Evolutionary conservation across 1,140 invertebrate species (phyloP).

Genomic region (Aplysia californica): DNA sequence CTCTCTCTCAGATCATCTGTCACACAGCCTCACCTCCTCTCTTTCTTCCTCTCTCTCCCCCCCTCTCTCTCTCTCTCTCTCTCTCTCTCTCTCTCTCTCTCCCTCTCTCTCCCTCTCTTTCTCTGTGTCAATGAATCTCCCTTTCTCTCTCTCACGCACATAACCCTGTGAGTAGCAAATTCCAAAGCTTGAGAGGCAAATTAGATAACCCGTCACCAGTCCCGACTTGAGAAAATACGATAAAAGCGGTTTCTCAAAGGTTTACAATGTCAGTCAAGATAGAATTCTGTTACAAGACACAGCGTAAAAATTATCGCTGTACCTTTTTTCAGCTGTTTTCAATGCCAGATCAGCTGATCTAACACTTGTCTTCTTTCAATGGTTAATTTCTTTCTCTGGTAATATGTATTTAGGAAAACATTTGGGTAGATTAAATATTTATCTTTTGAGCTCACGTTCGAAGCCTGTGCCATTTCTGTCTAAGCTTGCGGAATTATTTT

Average conservation of each 20-base stretch:
- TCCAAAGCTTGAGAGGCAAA: neutral
- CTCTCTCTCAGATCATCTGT: neutral
- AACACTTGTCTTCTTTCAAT: too few species aligned
- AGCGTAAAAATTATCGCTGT: too few species aligned
- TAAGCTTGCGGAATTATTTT: too few species aligned
- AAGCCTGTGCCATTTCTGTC: too few species aligned
- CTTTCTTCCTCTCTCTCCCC: neutral
- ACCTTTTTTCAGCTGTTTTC: too few species aligned
- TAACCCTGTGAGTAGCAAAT: neutral
- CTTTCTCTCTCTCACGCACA: neutral
- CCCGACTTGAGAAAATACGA: neutral
- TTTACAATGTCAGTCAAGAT: neutral
- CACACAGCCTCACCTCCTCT: neutral
- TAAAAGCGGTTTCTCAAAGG: neutral
- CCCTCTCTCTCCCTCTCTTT: neutral
- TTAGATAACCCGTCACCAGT: neutral
- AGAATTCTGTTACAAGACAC: neutral
- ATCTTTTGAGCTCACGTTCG: too few species aligned
- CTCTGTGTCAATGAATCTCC: neutral
- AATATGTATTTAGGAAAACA: too few species aligned
- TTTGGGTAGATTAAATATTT: too few species aligned
- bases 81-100: constrained; percentile 3
- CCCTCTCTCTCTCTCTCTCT: neutral
- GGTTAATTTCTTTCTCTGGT: too few species aligned
- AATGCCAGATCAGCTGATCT: too few species aligned